Evolutionary conservation across 1,140 invertebrate species (phyloP).

Genomic region (Sweltsa coloradensis): DNA sequence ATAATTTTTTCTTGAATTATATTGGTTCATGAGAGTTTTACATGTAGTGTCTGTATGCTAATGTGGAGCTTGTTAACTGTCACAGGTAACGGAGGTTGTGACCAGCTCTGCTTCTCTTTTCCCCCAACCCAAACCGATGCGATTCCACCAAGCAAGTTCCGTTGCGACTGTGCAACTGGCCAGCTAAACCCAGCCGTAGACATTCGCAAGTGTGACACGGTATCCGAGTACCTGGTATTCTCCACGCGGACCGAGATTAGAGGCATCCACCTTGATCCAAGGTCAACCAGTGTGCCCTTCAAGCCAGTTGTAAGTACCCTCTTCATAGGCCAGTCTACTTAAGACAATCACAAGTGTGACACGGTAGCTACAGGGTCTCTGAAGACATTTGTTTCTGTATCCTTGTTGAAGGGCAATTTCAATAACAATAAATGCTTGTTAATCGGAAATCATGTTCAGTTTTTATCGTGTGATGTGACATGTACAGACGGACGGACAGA

Average conservation of each 20-base stretch:
- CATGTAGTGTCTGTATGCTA: background rate
- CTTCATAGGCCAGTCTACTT: slow-evolving; percentile 1
- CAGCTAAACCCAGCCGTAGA: slow-evolving; percentile 42
- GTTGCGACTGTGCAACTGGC: slow-evolving; percentile 87
- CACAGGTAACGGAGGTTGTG: slow-evolving; percentile 67
- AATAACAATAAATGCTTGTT: no score
- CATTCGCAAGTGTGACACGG: slow-evolving; percentile 57
- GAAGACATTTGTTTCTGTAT: no score
- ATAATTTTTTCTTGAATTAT: no score
- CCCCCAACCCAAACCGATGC: slow-evolving; percentile 33
- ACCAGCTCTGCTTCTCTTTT: slow-evolving; percentile 91
- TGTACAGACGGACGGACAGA: no score
- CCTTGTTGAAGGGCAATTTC: no score
- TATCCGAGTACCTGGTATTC: slow-evolving; percentile 83
- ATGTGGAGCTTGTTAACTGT: background rate
- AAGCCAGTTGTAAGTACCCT: slow-evolving; percentile 45
- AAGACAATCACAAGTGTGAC: background rate
- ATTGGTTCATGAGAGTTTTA: no score
- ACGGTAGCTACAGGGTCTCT: no score
- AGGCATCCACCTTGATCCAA: slow-evolving; percentile 70
- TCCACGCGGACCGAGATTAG: slow-evolving; percentile 85
- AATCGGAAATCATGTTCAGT: no score
- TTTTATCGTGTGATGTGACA: no score
- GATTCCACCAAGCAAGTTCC: slow-evolving; percentile 19
- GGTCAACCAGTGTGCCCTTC: slow-evolving; percentile 69